phyloP scores from a whole-genome alignment of 2,797 vertebrate genomes.

The Paramormyrops hopkinsi region DNA sequence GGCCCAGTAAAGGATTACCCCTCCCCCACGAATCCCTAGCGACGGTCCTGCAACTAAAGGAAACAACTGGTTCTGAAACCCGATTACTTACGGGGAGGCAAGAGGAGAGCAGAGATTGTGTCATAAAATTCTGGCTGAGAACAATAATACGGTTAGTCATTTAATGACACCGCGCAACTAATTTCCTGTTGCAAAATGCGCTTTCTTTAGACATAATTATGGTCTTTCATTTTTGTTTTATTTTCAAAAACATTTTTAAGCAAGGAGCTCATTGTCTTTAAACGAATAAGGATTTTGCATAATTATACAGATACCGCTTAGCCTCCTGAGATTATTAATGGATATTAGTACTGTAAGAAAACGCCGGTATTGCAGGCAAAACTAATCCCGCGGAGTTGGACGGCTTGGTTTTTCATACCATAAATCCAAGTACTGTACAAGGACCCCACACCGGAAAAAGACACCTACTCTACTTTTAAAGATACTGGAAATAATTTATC shows the following conservation, averaged over 20 bases:
- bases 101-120: background rate
- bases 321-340: background rate
- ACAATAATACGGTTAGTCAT: background rate
- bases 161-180: background rate
- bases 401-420: background rate
- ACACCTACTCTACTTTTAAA: background rate
- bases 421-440: background rate
- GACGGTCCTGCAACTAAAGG: background rate
- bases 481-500: background rate
- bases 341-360: background rate
- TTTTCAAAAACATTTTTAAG: background rate
- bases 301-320: background rate
- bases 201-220: background rate
- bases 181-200: background rate
- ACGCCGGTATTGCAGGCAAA: background rate
- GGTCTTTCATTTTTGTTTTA: background rate
- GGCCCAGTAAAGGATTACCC: background rate
- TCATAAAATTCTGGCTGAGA: background rate
- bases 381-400: background rate
- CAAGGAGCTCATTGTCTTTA: background rate
- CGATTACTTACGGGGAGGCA: background rate
- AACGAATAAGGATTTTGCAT: background rate
- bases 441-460: background rate
- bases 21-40: background rate
- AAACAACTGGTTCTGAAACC: background rate